These are phyloP conservation scores for Sebastes itinus DNA, from an alignment of 2,797 vertebrate species.

Conservation along the genomic window DNA sequence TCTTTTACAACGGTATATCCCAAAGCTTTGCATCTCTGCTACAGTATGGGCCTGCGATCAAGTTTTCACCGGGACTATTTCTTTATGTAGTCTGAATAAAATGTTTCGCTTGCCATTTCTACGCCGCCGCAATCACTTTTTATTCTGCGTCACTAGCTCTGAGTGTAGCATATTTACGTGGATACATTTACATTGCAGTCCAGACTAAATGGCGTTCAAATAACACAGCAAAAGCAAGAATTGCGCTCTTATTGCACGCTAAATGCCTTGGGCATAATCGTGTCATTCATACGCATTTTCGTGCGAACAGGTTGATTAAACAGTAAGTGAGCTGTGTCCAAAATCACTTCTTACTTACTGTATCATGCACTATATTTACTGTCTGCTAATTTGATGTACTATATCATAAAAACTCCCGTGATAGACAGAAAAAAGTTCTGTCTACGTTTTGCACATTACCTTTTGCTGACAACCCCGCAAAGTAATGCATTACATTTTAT, in stretches of 20 bases:
- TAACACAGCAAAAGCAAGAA: no score
- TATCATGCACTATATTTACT: neutral
- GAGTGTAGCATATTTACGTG: no score
- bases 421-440: no score
- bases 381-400: neutral
- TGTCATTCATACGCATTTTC: no score
- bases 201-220: no score
- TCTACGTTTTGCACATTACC: neutral
- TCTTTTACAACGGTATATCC: neutral
- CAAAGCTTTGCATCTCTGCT: neutral
- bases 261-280: no score
- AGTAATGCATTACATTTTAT: neutral
- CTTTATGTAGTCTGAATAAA: neutral
- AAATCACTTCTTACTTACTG: neutral
- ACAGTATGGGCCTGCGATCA: neutral
- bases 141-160: no score
- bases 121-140: no score
- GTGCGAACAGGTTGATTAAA: no score
- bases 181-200: no score
- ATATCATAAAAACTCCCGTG: neutral
- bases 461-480: neutral
- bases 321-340: neutral
- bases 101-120: neutral
- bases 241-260: no score
- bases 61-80: neutral